These are phyloP conservation scores for Lamellibrachia columna DNA, from an alignment of 2,888 invertebrate species.

Conservation along the genomic window DNA sequence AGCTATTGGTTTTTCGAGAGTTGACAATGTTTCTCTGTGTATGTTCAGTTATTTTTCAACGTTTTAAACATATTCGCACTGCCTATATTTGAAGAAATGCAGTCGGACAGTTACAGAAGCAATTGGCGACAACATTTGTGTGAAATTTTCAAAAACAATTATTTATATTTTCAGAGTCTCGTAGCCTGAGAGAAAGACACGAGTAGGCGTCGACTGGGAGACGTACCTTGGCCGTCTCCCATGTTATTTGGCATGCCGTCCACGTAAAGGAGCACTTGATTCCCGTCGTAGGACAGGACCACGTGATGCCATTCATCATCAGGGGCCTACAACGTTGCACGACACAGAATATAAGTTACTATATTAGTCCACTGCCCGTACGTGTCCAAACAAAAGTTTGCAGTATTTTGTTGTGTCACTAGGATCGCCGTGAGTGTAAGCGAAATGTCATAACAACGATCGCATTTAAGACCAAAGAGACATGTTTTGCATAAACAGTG, in stretches of 20 bases:
- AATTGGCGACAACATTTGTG: background rate
- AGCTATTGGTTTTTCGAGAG: background rate
- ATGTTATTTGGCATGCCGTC: background rate
- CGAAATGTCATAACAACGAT: background rate
- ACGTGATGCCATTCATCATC: conserved; percentile 11
- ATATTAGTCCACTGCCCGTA: background rate
- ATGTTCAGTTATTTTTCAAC: background rate
- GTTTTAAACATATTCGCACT: background rate
- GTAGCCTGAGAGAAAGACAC: background rate
- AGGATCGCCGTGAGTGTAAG: no score
- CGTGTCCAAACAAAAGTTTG: background rate
- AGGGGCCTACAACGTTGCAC: background rate
- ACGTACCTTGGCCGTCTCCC: background rate
- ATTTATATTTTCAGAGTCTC: background rate
- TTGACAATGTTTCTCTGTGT: background rate
- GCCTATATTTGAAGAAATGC: background rate
- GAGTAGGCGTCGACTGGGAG: background rate
- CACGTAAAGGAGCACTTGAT: background rate
- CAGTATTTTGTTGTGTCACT: background rate
- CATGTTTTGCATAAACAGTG: background rate
- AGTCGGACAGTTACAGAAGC: background rate
- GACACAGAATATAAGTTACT: background rate
- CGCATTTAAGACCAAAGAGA: background rate
- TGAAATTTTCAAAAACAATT: background rate
- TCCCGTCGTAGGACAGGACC: background rate